Percentiles rank a stretch among this genome's conserved stretches.
These are phyloP conservation scores for Sinosuthora webbiana DNA, from an alignment of 2,113 vertebrate genomes.

Conservation along the genomic window DNA sequence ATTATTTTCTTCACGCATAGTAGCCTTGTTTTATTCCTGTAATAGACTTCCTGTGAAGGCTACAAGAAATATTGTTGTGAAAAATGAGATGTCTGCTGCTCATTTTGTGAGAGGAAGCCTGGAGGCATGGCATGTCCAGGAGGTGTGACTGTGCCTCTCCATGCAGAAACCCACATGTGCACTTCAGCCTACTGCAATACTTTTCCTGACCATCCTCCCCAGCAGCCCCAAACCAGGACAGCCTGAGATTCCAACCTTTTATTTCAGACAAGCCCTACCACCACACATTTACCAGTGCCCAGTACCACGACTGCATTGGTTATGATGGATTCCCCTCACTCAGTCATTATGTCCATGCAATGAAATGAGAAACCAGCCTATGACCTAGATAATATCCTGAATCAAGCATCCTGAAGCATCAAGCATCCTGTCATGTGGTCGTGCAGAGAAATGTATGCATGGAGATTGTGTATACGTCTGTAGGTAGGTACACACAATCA, in stretches of 20 bases:
- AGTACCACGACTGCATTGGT: accelerated
- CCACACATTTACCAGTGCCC: neutral
- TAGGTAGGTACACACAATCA: neutral
- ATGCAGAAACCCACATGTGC: neutral
- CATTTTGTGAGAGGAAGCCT: neutral
- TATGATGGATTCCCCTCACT: neutral
- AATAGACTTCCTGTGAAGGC: neutral
- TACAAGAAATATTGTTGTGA: neutral
- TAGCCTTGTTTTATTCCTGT: neutral
- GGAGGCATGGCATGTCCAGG: neutral
- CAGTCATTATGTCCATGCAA: neutral
- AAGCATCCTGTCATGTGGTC: neutral
- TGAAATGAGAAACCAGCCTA: neutral
- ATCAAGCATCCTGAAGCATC: neutral
- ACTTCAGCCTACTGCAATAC: neutral
- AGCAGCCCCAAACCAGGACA: neutral
- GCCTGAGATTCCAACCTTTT: neutral
- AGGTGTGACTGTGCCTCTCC: neutral
- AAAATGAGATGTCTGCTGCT: neutral
- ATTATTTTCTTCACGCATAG: neutral
- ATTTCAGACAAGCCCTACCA: neutral
- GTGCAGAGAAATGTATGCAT: neutral
- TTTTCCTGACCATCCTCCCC: neutral
- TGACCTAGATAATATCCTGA: neutral
- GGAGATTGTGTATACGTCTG: neutral